phyloP scores from a whole-genome alignment of 2,888 invertebrate genomes.

The Tenthredo distinguenda region DNA sequence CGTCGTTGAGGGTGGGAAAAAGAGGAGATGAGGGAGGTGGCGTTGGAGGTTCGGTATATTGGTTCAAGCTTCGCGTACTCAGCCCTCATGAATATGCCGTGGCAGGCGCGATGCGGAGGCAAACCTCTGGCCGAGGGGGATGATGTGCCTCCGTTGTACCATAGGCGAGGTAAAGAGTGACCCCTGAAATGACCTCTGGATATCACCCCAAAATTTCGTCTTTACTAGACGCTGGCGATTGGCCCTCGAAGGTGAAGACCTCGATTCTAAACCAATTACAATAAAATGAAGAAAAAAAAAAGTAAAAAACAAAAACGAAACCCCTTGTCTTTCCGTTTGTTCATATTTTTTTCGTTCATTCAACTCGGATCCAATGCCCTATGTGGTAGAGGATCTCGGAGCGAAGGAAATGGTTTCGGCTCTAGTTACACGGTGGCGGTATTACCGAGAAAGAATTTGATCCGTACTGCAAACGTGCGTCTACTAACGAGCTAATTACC shows the following conservation, averaged over 20 bases:
- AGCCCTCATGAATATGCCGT: constrained; percentile 75
- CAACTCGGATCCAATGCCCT: not conserved
- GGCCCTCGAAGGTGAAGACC: not conserved
- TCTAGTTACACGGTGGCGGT: constrained; percentile 1
- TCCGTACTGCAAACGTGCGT: constrained; percentile 21
- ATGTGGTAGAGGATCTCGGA: not conserved
- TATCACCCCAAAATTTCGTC: constrained; percentile 6
- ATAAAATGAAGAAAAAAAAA: not conserved
- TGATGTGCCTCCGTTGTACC: not conserved
- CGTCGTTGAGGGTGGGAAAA: constrained; percentile 28
- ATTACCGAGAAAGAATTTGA: constrained; percentile 15
- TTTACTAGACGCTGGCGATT: not conserved
- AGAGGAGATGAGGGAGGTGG: constrained; percentile 51
- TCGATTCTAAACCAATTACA: not conserved
- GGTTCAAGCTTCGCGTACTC: constrained; percentile 74
- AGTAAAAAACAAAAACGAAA: not conserved
- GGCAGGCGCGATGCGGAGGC: constrained; percentile 63
- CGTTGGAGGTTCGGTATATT: constrained; percentile 63
- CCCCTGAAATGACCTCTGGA: constrained; percentile 14
- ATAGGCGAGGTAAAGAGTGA: constrained; percentile 23
- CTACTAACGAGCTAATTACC: constrained; percentile 38
- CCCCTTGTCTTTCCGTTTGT: not conserved
- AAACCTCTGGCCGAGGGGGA: constrained; percentile 39
- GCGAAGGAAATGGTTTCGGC: not conserved
- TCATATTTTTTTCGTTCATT: not conserved